A percentile compares a stretch with the other conserved stretches of the same genome.
Conservation (phyloP, 2,888 invertebrate species). For the Malthinus seriepunctatus region DNA sequence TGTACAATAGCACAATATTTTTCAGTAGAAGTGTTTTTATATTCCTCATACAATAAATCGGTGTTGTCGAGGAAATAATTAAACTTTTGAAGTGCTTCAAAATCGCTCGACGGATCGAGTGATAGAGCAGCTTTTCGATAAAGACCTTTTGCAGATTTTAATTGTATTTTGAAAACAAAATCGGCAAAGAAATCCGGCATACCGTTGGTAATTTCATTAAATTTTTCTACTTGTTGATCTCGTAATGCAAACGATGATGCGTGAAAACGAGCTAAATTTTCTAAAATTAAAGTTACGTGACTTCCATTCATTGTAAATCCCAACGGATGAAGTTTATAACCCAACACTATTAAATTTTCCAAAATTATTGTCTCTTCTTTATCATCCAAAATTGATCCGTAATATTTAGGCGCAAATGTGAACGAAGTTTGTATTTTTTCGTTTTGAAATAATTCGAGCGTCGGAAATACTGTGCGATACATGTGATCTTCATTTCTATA, state of each 20-base stretch:
- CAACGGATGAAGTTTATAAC: neutral
- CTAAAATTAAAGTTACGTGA: constrained; percentile 7
- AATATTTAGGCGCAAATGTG: constrained; percentile 36
- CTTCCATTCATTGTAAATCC: neutral
- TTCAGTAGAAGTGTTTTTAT: neutral
- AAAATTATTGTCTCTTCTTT: constrained; percentile 3
- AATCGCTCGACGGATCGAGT: no score
- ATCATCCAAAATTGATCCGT: constrained; percentile 28
- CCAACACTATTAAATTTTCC: constrained; percentile 9
- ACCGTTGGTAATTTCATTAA: neutral
- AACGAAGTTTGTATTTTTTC: constrained; percentile 25
- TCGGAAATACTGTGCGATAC: no score
- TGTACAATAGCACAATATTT: constrained; percentile 28
- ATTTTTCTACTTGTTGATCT: constrained; percentile 10
- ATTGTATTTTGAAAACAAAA: neutral
- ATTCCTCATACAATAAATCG: no score
- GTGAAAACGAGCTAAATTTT: constrained; percentile 11
- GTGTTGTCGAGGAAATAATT: no score
- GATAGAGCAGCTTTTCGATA: neutral
- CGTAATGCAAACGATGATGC: constrained; percentile 17
- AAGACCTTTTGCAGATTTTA: neutral
- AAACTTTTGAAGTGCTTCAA: no score
- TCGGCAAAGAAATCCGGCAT: neutral
- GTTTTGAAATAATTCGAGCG: neutral
- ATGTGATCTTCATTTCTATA: no score